A percentile compares a stretch with the other conserved stretches of the same genome.
Conservation (phyloP, 2,888 invertebrate genomes). For the Acrocera orbiculus region DNA sequence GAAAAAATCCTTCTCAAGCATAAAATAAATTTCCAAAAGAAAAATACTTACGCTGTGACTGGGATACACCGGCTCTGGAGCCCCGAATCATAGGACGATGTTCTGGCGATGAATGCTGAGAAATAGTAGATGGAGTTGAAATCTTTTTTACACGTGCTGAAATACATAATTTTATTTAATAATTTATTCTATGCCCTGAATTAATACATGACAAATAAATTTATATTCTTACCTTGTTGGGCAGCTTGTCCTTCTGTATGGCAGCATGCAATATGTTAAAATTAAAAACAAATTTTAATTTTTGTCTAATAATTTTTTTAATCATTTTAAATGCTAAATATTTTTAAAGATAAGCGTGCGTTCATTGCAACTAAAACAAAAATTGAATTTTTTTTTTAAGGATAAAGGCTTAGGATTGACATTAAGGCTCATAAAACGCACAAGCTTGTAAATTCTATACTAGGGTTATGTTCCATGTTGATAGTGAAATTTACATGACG, state of each 20-base stretch:
- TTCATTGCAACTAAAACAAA: too few species aligned
- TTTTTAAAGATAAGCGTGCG: too few species aligned
- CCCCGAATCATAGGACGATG: slow-evolving; percentile 39
- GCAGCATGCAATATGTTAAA: slow-evolving; percentile 12
- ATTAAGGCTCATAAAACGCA: too few species aligned
- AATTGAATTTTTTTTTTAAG: too few species aligned
- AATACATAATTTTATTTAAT: slow-evolving; percentile 4
- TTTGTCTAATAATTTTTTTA: neutral
- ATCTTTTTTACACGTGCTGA: slow-evolving; percentile 49
- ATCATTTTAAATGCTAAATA: too few species aligned
- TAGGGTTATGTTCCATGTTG: too few species aligned
- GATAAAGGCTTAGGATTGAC: too few species aligned
- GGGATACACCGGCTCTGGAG: slow-evolving; percentile 62
- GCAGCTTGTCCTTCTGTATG: slow-evolving; percentile 43
- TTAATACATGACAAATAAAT: neutral
- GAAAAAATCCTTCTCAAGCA: too few species aligned
- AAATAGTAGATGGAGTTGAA: slow-evolving; percentile 21
- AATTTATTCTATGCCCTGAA: neutral
- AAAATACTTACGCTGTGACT: slow-evolving; percentile 70
- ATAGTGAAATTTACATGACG: too few species aligned
- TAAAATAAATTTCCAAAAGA: too few species aligned
- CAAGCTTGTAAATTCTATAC: too few species aligned
- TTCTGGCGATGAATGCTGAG: slow-evolving; percentile 36
- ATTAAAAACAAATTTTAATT: slow-evolving; percentile 13
- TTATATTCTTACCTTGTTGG: slow-evolving; percentile 39